Base-by-base conservation (phyloP, 2,113 vertebrate genomes). In the Channa maculata region DNA sequence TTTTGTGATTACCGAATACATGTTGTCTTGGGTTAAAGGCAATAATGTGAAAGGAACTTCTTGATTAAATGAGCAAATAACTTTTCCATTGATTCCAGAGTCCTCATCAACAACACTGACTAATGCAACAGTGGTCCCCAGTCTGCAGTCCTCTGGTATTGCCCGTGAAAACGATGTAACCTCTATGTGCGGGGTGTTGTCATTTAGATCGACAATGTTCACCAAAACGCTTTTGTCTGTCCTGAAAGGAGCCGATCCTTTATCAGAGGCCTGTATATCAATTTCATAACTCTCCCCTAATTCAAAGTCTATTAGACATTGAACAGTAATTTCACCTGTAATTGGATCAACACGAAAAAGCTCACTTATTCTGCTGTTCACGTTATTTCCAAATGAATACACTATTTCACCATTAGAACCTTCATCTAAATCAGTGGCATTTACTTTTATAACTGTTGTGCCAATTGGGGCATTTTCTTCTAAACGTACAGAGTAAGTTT, bases 141-240 rank as follows among this genome's bases (percentile, higher is more conserved):
- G 48, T 63, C 77, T 84, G 0, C 86, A 57, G 46, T 92, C 70
- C 36, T 93, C 92, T 0, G 84, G 59, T n/a, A 97, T 86, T 1
- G 94, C 91, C 53, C 89, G 95, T 50, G 96, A 96, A 73, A 96
- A 75, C 2, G 95, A 96, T 0, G 94, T 97, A 36, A 98, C 90
- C 24, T 95, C 90, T 68, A 98, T 95, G 33, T 96, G 93, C 0
- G 97, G 97, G 3, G 86, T 87, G 1, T 98, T 97, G 57, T 94
- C 93, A 55, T 94, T 94, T 2, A 88, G 6, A 14, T 93, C 92
- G 39, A 76, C 50, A 49, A 93, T 80, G 15, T 85, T 72, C 11
- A 91, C 64, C 57, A 73, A 2, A 6, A 86, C 76, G 2, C 54
- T 83, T 57, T 80, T 70, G 10, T 77, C 59, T 2, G 71, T 83